Base-by-base conservation (phyloP, 2,888 invertebrate genomes). In the Drosophila mercatorum region DNA sequence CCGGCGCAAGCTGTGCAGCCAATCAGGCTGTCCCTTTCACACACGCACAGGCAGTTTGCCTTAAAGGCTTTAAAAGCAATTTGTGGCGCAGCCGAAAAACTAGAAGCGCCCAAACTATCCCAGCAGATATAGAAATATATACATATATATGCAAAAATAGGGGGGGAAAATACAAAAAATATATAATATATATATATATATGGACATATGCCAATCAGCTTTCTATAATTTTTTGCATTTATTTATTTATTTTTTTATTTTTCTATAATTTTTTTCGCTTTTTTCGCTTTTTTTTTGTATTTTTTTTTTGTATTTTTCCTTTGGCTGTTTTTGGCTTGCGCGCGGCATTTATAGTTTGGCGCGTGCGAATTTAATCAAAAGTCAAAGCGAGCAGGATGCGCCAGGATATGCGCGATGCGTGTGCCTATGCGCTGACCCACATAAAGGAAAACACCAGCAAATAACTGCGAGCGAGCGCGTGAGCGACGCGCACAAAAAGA, bases 31-130 rank as follows among this genome's bases (percentile, higher is more conserved):
- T 46, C 43, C 12, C 53, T 31, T 17, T 31, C 31, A 8, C 43
- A 22, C 17, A 10, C 36, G 49, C 36, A 41, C 11, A 61, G 44
- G n/a, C 11, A 38, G 14, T 57, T 77, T 77, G 84, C 82, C 84
- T 84, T 84, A 84, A 84, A 87, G 85, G 88, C 84, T 84, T 84
- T 81, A 82, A 87, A 84, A 87, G 79, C 88, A 84, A 84, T 87
- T 84, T 84, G 84, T 41, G 49, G 41, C 59, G 40, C 62, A 26
- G 46, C 10, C 49, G 26, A 53, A 61, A 60, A 64, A 58, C 61
- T 74, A 64, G 67, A 61, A 65, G 63, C 57, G 31, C 6, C 6
- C 6, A 11, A 46, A 8, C 55, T 60, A 72, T 68, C 7, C 6
- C 11, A 17, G 3, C 17, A 3, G 4, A 43, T 17, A 17, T 8